Base-by-base conservation (phyloP, 2,113 vertebrate genomes). In the Gnathonemus longibarbis region DNA sequence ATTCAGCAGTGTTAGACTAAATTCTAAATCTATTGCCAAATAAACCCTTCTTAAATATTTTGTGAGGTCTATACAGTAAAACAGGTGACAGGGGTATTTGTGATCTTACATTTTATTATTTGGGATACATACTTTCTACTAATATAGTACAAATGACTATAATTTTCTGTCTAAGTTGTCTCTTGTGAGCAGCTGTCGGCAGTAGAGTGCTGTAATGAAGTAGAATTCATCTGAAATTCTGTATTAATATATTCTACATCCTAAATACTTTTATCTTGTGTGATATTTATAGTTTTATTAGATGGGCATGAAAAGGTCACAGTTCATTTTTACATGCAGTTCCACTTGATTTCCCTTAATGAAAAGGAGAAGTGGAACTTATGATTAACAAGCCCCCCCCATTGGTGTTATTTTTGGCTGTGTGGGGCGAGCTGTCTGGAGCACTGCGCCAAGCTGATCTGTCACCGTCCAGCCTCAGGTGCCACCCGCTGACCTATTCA, bases 351-450 rank as follows among this genome's bases (percentile, higher is more conserved):
- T 87, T 58, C 86, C 6, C n/a, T 87, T 52, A 87, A 87, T 39
- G 86, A 53, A 87, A 87, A 52, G 15, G 50, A 87, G 86, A 87
- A 87, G 86, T 87, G 86, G 35, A 53, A 52, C 49, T 56, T 35
- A 11, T 52, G 27, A 87, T 58, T 87, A 19, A 35, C 4, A 50
- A 13, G 27, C 4, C 19, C 6, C 24, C 58, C 11, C 5, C 11
- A 0, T 13, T 24, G 24, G 15, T 15, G n/a, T 35, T 58, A 27
- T 53, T 87, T 87, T 17, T 39, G 50, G 11, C 31, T 13, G 35
- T 58, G 15, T 58, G 87, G 53, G 21, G 87, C 5, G 45, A 11
- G 2, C 7, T 49, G 46, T 10, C 9, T n/a, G 21, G 45, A 3
- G 45, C 42, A 21, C 83, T 24, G 45, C 8, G 3, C 42, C 21